Base-by-base conservation (phyloP, 2,888 invertebrate genomes). In the Maniola hyperantus region DNA sequence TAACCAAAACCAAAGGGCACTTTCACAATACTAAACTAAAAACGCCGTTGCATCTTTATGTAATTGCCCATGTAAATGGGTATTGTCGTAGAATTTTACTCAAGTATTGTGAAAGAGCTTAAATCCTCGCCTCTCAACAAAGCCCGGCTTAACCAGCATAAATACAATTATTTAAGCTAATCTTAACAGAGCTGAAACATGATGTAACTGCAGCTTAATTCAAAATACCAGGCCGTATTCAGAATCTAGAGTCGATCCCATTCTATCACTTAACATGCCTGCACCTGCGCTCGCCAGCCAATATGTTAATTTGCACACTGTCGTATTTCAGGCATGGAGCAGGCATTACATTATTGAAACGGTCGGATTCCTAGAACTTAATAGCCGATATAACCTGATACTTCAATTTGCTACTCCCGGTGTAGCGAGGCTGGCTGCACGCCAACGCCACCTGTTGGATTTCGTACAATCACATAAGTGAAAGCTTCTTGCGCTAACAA, bases 401-500 rank as follows among this genome's bases (percentile, higher is more conserved):
- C 68, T 72, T 73, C 70, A 71, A 74, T 73, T 71, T 70, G 74
- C 73, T 55, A 58, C 70, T 53, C 18, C 53, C 33, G 48, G 67
- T 51, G 61, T 60, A 63, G 66, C 57, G 62, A 64, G 55, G 48
- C 79, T 84, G 83, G 82, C 80, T 74, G 70, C 74, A 71, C 72
- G 84, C 85, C 85, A 86, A 75, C 75, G 76, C 76, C 78, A 88
- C 89, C 88, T 89, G 90, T 89, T 89, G 89, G 81, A 48, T 66
- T 48, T 39, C 70, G 51, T 55, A 65, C 54, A 48, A 67, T 66
- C 68, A 66, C 67, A 66, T 66, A 67, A 60, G 69, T 68, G 64
- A 63, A 64, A 66, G 54, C 57, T 65, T 66, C 50, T 62, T 20
- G 60, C 42, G 53, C 65, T 62, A 59, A 44, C 51, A 48, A 20